These are phyloP conservation scores for Malachius bipustulatus DNA, from an alignment of 2,888 invertebrate genomes.

Conservation along the genomic window DNA sequence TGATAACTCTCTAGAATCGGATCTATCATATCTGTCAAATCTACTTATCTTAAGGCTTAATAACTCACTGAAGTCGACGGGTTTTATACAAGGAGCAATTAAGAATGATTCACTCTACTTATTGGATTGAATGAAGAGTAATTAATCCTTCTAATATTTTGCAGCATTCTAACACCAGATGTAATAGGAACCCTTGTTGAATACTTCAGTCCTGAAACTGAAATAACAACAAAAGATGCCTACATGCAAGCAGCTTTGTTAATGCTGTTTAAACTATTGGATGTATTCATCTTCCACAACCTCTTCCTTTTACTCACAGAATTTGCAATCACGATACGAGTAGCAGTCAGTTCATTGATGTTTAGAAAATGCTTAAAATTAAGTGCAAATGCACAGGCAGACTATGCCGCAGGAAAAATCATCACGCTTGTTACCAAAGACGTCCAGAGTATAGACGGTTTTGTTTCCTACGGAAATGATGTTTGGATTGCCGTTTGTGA, in stretches of 20 bases:
- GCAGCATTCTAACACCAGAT: too few relatives aligned
- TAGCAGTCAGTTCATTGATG: constrained; percentile 69
- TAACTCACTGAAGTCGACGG: too few relatives aligned
- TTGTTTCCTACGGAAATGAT: constrained; percentile 77
- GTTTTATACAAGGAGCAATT: too few relatives aligned
- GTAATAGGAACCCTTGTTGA: too few relatives aligned
- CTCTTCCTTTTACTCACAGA: constrained; percentile 75
- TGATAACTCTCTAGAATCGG: too few relatives aligned
- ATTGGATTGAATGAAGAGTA: too few relatives aligned
- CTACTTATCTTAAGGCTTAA: too few relatives aligned
- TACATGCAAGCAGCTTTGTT: constrained; percentile 64
- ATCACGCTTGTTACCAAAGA: constrained; percentile 89
- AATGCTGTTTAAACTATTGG: constrained; percentile 54
- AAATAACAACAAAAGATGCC: constrained; percentile 40
- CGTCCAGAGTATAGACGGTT: constrained; percentile 79
- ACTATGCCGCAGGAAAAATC: constrained; percentile 57
- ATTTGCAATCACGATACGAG: constrained; percentile 69
- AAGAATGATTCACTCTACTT: too few relatives aligned
- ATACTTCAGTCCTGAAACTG: background rate
- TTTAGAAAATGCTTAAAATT: constrained; percentile 52
- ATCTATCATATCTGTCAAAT: too few relatives aligned
- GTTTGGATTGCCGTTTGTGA: constrained; percentile 85
- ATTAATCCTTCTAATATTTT: too few relatives aligned
- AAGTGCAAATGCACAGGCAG: constrained; percentile 46
- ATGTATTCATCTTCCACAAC: constrained; percentile 55